phyloP scores from a whole-genome alignment of 1,140 invertebrate species.

The honey bee (Apis mellifera) region DNA sequence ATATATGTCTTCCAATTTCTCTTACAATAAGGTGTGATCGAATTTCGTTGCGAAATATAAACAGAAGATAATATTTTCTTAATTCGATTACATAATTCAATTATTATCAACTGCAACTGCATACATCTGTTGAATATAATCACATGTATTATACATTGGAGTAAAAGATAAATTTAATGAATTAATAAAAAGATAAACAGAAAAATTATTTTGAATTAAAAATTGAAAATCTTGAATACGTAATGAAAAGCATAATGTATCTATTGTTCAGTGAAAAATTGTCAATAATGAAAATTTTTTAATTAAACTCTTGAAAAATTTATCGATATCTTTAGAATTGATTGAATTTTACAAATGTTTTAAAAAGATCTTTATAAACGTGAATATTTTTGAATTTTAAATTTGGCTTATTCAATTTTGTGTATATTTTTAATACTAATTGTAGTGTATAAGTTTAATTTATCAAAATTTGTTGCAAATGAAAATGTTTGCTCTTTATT shows the following conservation, averaged over 20 bases:
- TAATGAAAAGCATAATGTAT: background rate
- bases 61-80: background rate
- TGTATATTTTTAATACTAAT: too few relatives aligned
- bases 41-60: conserved; percentile 48
- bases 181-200: too few relatives aligned
- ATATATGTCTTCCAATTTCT: conserved; percentile 71
- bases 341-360: too few relatives aligned
- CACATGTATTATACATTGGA: background rate
- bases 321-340: too few relatives aligned
- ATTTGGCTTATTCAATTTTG: too few relatives aligned
- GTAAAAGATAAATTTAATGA: background rate
- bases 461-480: background rate
- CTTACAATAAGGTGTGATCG: conserved; percentile 67
- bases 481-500: background rate
- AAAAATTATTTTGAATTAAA: background rate
- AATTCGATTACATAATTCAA: background rate
- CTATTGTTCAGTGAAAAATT: too few relatives aligned
- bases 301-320: too few relatives aligned
- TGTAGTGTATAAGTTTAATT: background rate
- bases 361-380: too few relatives aligned
- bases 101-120: background rate
- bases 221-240: background rate
- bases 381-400: too few relatives aligned
- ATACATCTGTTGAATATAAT: too few relatives aligned
- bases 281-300: too few relatives aligned